Conservation (phyloP, 2,888 invertebrate species). For the Rhopalosiphum nymphaeae region DNA sequence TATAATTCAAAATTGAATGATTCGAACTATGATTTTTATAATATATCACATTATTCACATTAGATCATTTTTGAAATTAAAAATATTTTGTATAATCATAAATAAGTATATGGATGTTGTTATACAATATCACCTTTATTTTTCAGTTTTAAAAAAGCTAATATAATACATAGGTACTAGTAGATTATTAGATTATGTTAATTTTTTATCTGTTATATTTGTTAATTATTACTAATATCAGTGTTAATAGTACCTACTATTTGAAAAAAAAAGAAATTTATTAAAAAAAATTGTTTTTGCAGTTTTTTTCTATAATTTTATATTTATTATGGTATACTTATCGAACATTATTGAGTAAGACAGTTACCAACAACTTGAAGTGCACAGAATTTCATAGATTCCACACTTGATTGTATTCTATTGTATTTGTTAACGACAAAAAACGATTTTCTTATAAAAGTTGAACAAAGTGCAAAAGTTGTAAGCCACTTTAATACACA, state of each 20-base stretch:
- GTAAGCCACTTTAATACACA: conserved; percentile 35
- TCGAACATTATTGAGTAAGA: not conserved
- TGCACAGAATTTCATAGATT: not conserved
- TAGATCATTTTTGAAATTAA: not conserved
- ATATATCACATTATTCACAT: not conserved
- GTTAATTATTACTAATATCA: not conserved
- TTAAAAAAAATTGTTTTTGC: not conserved
- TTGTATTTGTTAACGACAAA: conserved; percentile 1
- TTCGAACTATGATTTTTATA: not conserved
- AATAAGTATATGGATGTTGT: not conserved
- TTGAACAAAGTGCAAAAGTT: conserved; percentile 26
- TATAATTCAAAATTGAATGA: not conserved
- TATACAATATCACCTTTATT: not conserved
- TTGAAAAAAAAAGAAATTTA: not conserved
- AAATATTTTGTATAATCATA: not conserved
- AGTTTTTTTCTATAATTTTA: not conserved
- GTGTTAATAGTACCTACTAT: not conserved
- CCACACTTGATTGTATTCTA: not conserved
- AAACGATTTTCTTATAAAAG: conserved; percentile 27
- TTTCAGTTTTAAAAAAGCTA: not conserved
- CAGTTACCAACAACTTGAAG: not conserved
- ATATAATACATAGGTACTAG: no score
- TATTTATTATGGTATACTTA: not conserved
- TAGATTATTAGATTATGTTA: not conserved
- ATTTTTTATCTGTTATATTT: not conserved